Evolutionary conservation across 2,113 vertebrate species (phyloP).

Genomic region (Pyxicephalus adspersus): DNA sequence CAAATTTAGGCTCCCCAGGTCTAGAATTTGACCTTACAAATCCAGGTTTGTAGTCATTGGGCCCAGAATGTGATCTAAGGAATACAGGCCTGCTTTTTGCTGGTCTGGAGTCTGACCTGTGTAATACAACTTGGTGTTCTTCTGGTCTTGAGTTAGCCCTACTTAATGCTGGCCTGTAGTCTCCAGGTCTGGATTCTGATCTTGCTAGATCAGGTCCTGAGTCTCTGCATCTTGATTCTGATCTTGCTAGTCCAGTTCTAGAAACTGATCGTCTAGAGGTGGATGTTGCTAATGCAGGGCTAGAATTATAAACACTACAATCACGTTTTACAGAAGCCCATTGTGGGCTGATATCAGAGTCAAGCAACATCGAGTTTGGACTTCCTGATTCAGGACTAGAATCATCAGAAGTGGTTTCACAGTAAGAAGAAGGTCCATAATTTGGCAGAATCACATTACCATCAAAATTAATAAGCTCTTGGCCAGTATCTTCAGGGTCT

Average conservation of each 20-base stretch:
- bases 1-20: not conserved
- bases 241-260: not conserved
- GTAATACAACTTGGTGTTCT: not conserved
- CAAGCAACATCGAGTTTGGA: conserved; percentile 8
- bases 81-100: not conserved
- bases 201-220: not conserved
- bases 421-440: not conserved
- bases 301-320: not conserved
- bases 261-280: not conserved
- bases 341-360: conserved; percentile 2
- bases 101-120: not conserved
- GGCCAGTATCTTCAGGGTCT: not conserved
- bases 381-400: not conserved
- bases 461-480: conserved; percentile 21
- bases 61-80: not conserved
- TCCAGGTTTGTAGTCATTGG: not conserved
- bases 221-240: not conserved
- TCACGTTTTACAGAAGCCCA: not conserved
- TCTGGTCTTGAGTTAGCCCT: not conserved
- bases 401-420: not conserved
- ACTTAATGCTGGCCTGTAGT: not conserved
- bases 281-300: not conserved
- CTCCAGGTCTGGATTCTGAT: not conserved
- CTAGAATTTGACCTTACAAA: not conserved
- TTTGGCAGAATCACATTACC: not conserved